Evolutionary conservation across 2,888 invertebrate genomes (phyloP), one percentile per base, ranked within the genome.

Genomic region (Drosophila paucipuncta): DNA sequence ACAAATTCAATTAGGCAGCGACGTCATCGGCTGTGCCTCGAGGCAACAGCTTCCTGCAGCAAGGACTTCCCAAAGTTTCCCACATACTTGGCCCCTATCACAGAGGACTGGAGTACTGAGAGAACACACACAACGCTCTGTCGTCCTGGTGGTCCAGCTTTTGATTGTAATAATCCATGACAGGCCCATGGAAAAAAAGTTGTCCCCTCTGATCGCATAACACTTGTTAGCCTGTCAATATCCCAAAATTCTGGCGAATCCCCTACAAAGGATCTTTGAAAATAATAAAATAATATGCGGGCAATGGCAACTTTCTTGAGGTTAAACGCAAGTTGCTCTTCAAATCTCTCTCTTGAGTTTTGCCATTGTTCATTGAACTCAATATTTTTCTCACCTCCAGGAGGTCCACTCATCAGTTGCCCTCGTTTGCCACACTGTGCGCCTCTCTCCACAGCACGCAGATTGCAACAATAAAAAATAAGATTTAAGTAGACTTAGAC

Each of bases 331-430:
- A 88, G 85, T 83, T 89, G 84, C 84, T 73, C 67, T 31, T 60
- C 22, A 50, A 58, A 22, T 58, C 22, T 43, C 41, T 47, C 47
- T 25, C 47, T 47, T 47, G 22, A 47, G 47, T 16, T 47, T 16
- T 16, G 47, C 47, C 71, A 72, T 83, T 84, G 77, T 81, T 80
- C 70, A 10, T 63, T 88, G 85, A 75, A 75, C 88, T 82, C 65
- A 82, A 85, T 87, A 78, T 91, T 91, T 91, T 92, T 92, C 92
- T 92, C 92, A 92, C 92, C 92, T 92, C 92, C 92, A 91, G 92
- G 92, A 91, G 92, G 92, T 92, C 92, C 91, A 90, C 92, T 92
- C 91, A 83, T 91, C 90, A 85, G 67, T 78, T 81, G 79, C 78
- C 73, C 77, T 71, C 63, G 75, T 41, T 9, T 22, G 57, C 52